phyloP scores from a whole-genome alignment of 1,140 invertebrate genomes.

The Psilanteris sp. region DNA sequence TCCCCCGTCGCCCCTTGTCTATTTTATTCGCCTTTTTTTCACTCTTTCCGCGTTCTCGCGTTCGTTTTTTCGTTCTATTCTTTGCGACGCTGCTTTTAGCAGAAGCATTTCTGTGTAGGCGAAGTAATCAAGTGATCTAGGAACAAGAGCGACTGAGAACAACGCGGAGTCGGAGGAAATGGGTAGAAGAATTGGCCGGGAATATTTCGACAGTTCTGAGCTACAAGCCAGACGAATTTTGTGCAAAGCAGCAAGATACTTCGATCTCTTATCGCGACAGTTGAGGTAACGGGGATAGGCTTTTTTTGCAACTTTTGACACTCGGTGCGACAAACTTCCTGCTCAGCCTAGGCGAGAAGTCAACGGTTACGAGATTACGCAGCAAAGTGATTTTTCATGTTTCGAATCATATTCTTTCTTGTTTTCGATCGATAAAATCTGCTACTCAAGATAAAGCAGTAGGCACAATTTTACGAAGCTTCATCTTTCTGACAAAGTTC shows the following conservation, averaged over 20 bases:
- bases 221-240: slow-evolving; percentile 15
- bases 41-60: slow-evolving; percentile 7
- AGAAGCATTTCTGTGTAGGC: slow-evolving; percentile 74
- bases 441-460: slow-evolving; percentile 17
- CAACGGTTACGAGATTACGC: slow-evolving; percentile 53
- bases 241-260: slow-evolving; percentile 40
- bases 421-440: slow-evolving; percentile 17
- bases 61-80: slow-evolving; percentile 42
- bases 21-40: slow-evolving; percentile 21
- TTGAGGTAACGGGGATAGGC: background rate
- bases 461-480: slow-evolving; percentile 9
- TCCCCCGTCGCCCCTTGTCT: slow-evolving; percentile 2
- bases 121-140: slow-evolving; percentile 73
- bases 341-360: slow-evolving; percentile 56
- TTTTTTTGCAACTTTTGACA: slow-evolving; percentile 38
- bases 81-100: slow-evolving; percentile 67
- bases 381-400: slow-evolving; percentile 73
- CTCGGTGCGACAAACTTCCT: slow-evolving; percentile 28
- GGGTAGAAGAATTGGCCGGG: slow-evolving; percentile 10
- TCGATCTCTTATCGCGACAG: slow-evolving; percentile 28
- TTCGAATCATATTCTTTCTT: slow-evolving; percentile 50
- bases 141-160: slow-evolving; percentile 63
- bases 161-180: slow-evolving; percentile 26
- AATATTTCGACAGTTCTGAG: slow-evolving; percentile 43
- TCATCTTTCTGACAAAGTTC: no score